Base-by-base conservation (phyloP, 2,797 vertebrate genomes). In the Philypnodon macrostomus region DNA sequence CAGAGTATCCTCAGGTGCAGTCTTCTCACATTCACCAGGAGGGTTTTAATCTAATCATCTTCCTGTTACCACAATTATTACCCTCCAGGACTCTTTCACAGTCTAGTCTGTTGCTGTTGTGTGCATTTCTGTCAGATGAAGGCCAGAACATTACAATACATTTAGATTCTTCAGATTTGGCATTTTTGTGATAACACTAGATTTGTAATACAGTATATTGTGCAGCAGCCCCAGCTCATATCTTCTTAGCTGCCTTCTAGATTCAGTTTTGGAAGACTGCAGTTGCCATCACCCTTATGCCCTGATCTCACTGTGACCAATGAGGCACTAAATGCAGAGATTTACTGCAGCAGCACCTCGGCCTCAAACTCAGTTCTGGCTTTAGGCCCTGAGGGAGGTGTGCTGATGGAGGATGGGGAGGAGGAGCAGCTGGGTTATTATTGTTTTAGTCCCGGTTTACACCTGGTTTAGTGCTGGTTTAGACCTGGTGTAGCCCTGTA, bases 311-410 rank as follows among this genome's bases (percentile, higher is more conserved):
- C 39, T 3, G 23, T 37, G 5, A 26, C 50, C 72, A 75, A 35
- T 44, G 63, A 68, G 54, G 70, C 70, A 62, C 65, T 47, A 85
- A 77, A 78, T 64, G 35, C 60, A 7, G 48, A 64, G 49, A 78
- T 83, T 75, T 80, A 77, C 60, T 56, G 61, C 73, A 44, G 47
- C 46, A 59, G 67, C 72, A 65, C 66, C 63, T 73, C 31, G 9
- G 51, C 57, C 41, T 38, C 51, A 67, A 51, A 68, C 49, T 53
- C 32, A 21, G 47, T 36, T 18, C 19, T 6, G 45, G 42, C 39
- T 42, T 65, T 58, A 55, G 34, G 36, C 45, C 53, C 57, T 38
- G 51, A 47, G 63, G 58, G 60, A 63, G 57, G 51, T 19, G 47
- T 51, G 47, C 54, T 23, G 24, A 34, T 55, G 59, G 60, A 31